Evolutionary conservation across 2,797 vertebrate genomes (phyloP).

Genomic region (Poecilia picta): DNA sequence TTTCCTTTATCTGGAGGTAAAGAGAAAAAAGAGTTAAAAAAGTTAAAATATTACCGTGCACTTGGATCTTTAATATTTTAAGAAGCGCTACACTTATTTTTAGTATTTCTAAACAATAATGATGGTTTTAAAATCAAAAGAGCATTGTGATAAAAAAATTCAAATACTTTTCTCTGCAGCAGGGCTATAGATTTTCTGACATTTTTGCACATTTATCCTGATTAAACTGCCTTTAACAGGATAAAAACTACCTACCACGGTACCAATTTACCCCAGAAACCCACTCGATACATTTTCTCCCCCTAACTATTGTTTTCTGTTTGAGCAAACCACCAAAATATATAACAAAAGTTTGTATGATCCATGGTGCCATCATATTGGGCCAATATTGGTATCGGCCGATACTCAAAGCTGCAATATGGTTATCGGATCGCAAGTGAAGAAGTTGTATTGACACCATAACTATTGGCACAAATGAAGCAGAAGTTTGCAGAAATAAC

Average conservation of each 20-base stretch:
- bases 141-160: background rate
- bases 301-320: no score
- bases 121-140: background rate
- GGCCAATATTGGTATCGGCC: no score
- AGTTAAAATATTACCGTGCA: background rate
- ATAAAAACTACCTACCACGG: background rate
- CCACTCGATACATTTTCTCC: background rate
- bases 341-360: no score
- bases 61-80: background rate
- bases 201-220: background rate
- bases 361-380: no score
- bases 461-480: no score
- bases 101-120: background rate
- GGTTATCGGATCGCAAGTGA: no score
- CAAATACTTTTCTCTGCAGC: background rate
- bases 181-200: background rate
- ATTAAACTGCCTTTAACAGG: background rate
- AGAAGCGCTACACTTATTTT: background rate
- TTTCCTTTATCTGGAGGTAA: slow-evolving; percentile 81
- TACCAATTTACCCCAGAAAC: background rate
- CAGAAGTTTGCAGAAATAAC: no score
- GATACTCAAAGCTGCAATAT: no score
- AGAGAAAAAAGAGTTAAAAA: background rate
- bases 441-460: background rate
- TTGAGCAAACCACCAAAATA: no score